phyloP scores from a whole-genome alignment of 2,797 vertebrate species.

The Hafferia zeledoni region DNA sequence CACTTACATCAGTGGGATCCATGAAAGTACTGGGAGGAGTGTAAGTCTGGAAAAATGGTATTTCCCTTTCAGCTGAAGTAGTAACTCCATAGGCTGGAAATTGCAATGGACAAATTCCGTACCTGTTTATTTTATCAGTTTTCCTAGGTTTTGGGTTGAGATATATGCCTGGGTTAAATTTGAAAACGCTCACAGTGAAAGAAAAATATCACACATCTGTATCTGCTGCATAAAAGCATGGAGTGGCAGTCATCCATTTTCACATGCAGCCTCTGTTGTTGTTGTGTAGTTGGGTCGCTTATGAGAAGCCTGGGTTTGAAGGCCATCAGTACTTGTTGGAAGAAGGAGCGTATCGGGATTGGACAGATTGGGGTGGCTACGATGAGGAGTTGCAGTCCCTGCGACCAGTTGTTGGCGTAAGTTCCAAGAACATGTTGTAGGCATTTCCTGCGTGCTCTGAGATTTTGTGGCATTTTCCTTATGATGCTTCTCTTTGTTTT shows the following conservation, averaged over 20 bases:
- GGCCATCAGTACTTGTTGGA: slow-evolving; percentile 96
- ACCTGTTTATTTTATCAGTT: not conserved
- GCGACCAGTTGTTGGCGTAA: slow-evolving; percentile 86
- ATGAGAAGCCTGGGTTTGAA: slow-evolving; percentile 86
- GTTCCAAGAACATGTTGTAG: slow-evolving; percentile 36
- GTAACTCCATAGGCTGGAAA: not conserved
- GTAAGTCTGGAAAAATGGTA: slow-evolving; percentile 79
- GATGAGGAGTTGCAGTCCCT: slow-evolving; percentile 84
- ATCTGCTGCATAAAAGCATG: not conserved
- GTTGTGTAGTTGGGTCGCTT: slow-evolving; percentile 90
- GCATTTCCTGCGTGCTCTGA: not conserved
- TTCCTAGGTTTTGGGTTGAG: not conserved
- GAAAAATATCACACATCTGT: not conserved
- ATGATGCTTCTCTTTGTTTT: slow-evolving; percentile 30
- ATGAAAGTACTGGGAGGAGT: slow-evolving; percentile 90
- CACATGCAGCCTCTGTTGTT: not conserved
- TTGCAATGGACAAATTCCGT: not conserved
- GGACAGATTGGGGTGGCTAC: slow-evolving; percentile 88
- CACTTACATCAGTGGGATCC: slow-evolving; percentile 83
- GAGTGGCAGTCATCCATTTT: not conserved
- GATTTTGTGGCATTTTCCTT: not conserved
- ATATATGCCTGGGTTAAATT: not conserved
- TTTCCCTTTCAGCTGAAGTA: not conserved
- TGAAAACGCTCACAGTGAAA: not conserved
- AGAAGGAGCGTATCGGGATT: slow-evolving; percentile 90